These are phyloP conservation scores for Cossypha polioptera DNA, from an alignment of 2,797 vertebrate genomes.

Conservation along the genomic window DNA sequence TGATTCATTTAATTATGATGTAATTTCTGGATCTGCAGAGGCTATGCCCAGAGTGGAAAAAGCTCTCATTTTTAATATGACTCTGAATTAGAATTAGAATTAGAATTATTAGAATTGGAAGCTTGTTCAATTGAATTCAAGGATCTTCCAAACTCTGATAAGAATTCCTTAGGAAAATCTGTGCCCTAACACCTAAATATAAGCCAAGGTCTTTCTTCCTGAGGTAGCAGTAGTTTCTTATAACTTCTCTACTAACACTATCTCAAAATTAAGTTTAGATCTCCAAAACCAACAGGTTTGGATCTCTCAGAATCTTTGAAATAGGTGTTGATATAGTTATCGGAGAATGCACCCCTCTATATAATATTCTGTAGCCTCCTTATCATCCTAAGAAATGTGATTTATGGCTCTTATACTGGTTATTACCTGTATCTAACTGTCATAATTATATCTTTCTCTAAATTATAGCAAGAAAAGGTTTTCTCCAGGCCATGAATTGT, in stretches of 20 bases:
- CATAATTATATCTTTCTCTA: constrained; percentile 29
- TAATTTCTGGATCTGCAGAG: not conserved
- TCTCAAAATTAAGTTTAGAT: not conserved
- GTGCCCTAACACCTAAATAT: not conserved
- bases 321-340: not conserved
- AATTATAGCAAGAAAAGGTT: not conserved
- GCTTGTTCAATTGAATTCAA: not conserved
- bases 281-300: not conserved
- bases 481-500: not conserved
- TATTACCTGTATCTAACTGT: not conserved
- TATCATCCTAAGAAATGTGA: not conserved
- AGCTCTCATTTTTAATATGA: not conserved
- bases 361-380: not conserved
- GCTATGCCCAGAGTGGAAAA: not conserved
- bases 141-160: not conserved
- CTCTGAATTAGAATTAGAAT: not conserved
- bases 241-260: not conserved
- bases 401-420: not conserved
- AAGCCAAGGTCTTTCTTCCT: not conserved
- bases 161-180: not conserved
- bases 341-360: not conserved
- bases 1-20: not conserved
- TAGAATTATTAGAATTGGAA: not conserved
- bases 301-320: not conserved
- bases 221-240: not conserved